phyloP scores from a whole-genome alignment of 1,140 invertebrate species.

The Diuraphis noxia region DNA sequence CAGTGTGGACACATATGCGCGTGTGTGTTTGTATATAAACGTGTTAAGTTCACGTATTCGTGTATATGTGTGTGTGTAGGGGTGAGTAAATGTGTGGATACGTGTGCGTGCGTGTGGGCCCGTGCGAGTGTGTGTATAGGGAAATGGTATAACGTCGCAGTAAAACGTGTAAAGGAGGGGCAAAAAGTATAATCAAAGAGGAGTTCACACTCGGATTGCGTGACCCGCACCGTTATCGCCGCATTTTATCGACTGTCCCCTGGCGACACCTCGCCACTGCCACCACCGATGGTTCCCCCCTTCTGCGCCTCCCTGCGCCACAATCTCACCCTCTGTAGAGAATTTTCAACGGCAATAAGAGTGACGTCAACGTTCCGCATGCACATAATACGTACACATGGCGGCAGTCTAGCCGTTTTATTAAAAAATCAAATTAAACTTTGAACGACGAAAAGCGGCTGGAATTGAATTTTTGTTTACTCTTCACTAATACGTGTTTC shows the following conservation, averaged over 20 bases:
- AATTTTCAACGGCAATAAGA: slow-evolving; percentile 25
- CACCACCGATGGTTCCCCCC: not conserved
- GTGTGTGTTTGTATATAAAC: not conserved
- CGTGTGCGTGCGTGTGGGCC: not conserved
- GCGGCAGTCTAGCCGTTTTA: slow-evolving; percentile 22
- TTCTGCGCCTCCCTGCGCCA: not conserved
- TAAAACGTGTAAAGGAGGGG: slow-evolving; percentile 15
- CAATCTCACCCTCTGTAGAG: not conserved
- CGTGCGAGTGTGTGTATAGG: not conserved
- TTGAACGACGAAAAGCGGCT: not conserved
- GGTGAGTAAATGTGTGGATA: not conserved
- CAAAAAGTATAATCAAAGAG: slow-evolving; percentile 51
- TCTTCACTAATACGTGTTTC: not conserved
- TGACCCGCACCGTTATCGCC: slow-evolving; percentile 45
- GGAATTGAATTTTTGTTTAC: slow-evolving; percentile 39
- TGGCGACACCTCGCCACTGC: slow-evolving; percentile 30
- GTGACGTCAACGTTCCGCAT: slow-evolving; percentile 41
- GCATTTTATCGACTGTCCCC: slow-evolving; percentile 52
- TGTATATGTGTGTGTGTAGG: not conserved
- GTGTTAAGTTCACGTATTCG: not conserved
- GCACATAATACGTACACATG: not conserved
- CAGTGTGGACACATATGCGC: not conserved
- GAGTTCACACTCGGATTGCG: slow-evolving; percentile 50
- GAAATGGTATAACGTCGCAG: slow-evolving; percentile 16
- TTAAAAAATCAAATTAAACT: slow-evolving; percentile 44